Base-by-base conservation (phyloP, 2,888 invertebrate species). In the Nematopogon swammerdamellus region DNA sequence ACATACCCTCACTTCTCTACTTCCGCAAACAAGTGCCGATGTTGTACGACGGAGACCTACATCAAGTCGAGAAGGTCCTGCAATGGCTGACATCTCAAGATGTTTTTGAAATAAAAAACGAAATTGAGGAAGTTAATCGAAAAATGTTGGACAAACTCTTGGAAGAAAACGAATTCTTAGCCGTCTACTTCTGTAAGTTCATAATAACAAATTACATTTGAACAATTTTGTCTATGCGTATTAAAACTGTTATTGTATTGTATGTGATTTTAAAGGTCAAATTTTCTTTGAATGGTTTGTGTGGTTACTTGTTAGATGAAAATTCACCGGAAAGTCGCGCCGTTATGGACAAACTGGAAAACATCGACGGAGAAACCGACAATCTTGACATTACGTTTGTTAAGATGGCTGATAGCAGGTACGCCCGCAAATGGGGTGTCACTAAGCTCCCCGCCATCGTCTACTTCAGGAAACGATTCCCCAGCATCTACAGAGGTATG, bases 71-170 rank as follows among this genome's bases (percentile, higher is more conserved):
- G 48, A 88, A 87, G 64, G 85, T 95, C 18, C 76, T 95, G 4
- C 85, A 88, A 54, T 95, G 95, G 95, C 73, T 95, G 44, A 95
- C 95, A 19, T 94, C 94, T 46, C 95, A 95, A 64, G 95, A 95
- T 65, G 92, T 95, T 49, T 95, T 95, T 73, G 95, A 95, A 73
- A 89, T 95, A 49, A 95, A 94, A 80, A 95, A 95, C 64, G 95
- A 95, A 83, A 97, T 97, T 63, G 96, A 96, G 68, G 96, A 97
- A 68, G 97, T 97, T 8, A 96, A 97, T 70, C 87, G 92, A 54
- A 95, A 96, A 75, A 96, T 96, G 94, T 80, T 97, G 61, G 95
- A 97, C 63, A 97, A 97, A 73, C 77, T 97, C 18, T 73, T 97
- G 49, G 93, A 95, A 57, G 97, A 97, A 67, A 95, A 95, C 61